These are phyloP conservation scores for Poeciliopsis infans DNA, from an alignment of 2,797 vertebrate genomes.

Conservation along the genomic window DNA sequence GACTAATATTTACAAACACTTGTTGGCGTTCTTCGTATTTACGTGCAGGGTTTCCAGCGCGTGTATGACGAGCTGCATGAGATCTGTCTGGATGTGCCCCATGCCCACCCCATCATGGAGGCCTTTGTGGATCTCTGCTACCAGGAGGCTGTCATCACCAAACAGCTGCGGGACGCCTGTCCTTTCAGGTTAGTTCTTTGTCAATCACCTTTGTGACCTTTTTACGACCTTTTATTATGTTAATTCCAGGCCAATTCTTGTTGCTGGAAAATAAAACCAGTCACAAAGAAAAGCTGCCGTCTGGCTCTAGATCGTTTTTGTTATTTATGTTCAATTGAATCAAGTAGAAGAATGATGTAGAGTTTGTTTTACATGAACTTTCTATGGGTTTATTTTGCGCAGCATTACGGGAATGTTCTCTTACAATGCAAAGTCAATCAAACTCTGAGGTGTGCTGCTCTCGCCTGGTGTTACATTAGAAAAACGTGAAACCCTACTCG, in stretches of 20 bases:
- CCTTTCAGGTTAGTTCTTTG: slow-evolving; percentile 80
- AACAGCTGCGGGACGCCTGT: slow-evolving; percentile 86
- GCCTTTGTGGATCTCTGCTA: slow-evolving; percentile 87
- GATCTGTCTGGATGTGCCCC: slow-evolving; percentile 87
- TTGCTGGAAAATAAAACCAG: neutral
- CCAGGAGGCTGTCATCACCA: slow-evolving; percentile 85
- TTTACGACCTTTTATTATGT: neutral
- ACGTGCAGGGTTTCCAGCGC: slow-evolving; percentile 85
- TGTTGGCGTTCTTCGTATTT: neutral
- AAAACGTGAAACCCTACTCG: neutral
- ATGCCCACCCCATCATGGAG: slow-evolving; percentile 87
- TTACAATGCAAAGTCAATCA: neutral
- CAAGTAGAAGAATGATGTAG: neutral
- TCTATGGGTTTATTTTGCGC: neutral
- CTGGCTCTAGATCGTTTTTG: neutral
- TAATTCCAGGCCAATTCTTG: neutral
- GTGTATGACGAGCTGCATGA: slow-evolving; percentile 87
- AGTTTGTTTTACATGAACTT: neutral
- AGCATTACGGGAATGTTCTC: neutral
- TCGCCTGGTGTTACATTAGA: neutral
- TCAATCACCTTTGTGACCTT: neutral
- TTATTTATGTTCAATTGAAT: neutral
- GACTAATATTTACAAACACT: neutral
- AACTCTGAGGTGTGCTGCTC: neutral
- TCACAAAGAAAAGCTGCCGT: neutral